phyloP scores from a whole-genome alignment of 2,113 vertebrate genomes.

The Misgurnus anguillicaudatus region DNA sequence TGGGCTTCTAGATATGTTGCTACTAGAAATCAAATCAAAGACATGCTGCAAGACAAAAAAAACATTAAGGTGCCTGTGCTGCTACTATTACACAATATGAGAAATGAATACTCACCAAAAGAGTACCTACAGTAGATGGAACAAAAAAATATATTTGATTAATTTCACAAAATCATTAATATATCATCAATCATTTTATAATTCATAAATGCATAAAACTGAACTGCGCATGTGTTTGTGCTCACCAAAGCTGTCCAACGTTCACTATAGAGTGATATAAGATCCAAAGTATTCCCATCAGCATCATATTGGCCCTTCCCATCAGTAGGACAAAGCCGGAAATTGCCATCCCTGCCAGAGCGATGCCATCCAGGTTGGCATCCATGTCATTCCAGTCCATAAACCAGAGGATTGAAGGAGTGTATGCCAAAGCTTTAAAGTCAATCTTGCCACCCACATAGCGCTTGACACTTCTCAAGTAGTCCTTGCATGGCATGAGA shows the following conservation, averaged over 20 bases:
- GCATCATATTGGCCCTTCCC: conserved; percentile 88
- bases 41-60: background rate
- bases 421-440: conserved; percentile 76
- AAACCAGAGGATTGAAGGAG: conserved; percentile 87
- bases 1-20: background rate
- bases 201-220: no score
- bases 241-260: conserved; percentile 95
- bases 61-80: background rate
- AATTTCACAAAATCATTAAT: background rate
- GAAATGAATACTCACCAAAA: conserved; percentile 71
- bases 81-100: background rate
- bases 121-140: conserved; percentile 70
- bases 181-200: no score
- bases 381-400: conserved; percentile 89
- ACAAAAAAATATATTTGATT: background rate
- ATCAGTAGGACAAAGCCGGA: conserved; percentile 81
- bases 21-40: background rate
- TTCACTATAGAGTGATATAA: conserved; percentile 91
- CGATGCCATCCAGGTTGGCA: conserved; percentile 79
- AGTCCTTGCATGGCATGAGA: conserved; percentile 81
- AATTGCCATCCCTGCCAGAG: conserved; percentile 77
- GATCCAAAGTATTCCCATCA: conserved; percentile 87
- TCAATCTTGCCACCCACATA: conserved; percentile 81
- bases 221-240: background rate
- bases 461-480: conserved; percentile 80